A percentile compares a stretch with the other conserved stretches of the same genome.
These are phyloP conservation scores for Conger conger DNA, from an alignment of 2,113 vertebrate species.

Conservation along the genomic window DNA sequence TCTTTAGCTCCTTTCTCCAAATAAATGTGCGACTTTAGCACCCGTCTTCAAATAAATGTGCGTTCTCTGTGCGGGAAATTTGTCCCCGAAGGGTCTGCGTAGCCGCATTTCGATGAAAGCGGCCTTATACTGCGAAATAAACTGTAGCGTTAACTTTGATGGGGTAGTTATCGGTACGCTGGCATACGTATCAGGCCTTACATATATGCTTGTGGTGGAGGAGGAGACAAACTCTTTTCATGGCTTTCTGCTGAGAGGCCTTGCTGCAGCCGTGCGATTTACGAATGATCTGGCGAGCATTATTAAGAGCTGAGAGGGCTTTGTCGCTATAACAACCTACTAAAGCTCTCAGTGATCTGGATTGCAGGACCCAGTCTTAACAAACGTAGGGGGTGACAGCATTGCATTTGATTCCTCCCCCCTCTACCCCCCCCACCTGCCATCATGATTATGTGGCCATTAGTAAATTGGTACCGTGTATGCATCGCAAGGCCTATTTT, in stretches of 20 bases:
- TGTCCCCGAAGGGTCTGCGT: not conserved
- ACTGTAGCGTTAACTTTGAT: not conserved
- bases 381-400: slow-evolving; percentile 21
- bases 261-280: slow-evolving; percentile 11
- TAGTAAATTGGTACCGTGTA: slow-evolving; percentile 55
- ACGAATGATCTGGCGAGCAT: slow-evolving; percentile 29
- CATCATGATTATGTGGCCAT: slow-evolving; percentile 55
- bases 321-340: slow-evolving; percentile 35
- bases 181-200: not conserved
- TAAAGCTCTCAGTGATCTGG: slow-evolving; percentile 25
- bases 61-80: not conserved
- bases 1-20: no score
- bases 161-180: not conserved
- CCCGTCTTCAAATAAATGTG: not conserved
- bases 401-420: slow-evolving; percentile 51
- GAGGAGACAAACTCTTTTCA: not conserved
- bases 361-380: slow-evolving; percentile 24
- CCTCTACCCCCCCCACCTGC: not conserved
- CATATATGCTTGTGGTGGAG: not conserved
- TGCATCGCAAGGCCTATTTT: slow-evolving; percentile 62
- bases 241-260: slow-evolving; percentile 13
- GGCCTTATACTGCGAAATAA: not conserved
- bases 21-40: no score
- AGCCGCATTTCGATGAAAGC: not conserved
- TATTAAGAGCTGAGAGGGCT: slow-evolving; percentile 42